A percentile compares a stretch with the other conserved stretches of the same genome.
Evolutionary conservation across 2,113 vertebrate species (phyloP).

Genomic region (Myocastor coypus): DNA sequence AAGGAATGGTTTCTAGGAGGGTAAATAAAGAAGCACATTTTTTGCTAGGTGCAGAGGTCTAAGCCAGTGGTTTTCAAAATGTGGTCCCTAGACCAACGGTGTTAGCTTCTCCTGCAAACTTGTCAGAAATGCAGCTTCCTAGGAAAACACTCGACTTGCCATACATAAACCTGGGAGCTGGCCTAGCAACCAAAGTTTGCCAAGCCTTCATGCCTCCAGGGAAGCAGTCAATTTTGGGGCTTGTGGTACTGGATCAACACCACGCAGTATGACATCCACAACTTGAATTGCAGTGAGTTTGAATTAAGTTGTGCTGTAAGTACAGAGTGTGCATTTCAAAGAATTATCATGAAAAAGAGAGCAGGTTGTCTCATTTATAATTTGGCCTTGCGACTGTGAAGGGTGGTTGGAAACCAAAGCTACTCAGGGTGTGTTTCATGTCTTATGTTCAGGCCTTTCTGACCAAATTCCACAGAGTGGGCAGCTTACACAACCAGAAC

Average conservation of each 20-base stretch:
- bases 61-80: not conserved
- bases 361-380: not conserved
- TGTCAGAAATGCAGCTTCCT: not conserved
- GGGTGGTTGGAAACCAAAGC: not conserved
- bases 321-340: not conserved
- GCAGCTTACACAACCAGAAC: not conserved
- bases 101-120: not conserved
- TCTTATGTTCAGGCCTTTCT: not conserved
- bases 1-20: not conserved
- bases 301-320: not conserved
- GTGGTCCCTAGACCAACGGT: not conserved
- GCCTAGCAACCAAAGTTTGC: not conserved
- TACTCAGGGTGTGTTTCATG: rapidly evolving
- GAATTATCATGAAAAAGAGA: not conserved
- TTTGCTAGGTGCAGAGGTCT: not conserved
- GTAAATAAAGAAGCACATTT: not conserved
- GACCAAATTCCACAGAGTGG: not conserved
- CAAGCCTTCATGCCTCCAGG: not conserved
- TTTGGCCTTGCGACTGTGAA: not conserved
- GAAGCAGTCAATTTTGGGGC: rapidly evolving
- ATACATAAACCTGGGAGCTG: not conserved
- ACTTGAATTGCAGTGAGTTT: not conserved
- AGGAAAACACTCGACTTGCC: not conserved
- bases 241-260: rapidly evolving
- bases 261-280: too few relatives aligned